A percentile compares a stretch with the other conserved stretches of the same genome.
phyloP scores from a whole-genome alignment of 2,888 invertebrate species.

The Synergus japonicus region DNA sequence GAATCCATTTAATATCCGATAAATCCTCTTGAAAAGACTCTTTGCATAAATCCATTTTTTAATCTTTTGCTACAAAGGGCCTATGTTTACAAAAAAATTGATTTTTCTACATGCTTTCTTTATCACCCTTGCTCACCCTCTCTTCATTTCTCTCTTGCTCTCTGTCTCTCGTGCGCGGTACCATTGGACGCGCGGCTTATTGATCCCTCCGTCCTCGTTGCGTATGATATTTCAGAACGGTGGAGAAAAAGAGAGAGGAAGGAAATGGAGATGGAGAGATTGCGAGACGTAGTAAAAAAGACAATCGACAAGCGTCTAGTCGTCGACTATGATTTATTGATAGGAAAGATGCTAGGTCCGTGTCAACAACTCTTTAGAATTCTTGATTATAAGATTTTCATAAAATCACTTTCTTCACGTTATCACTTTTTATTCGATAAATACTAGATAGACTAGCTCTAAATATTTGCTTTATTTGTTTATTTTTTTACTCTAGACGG shows the following conservation, averaged over 20 bases:
- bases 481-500: conserved; percentile 55
- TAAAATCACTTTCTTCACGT: neutral
- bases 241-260: conserved; percentile 36
- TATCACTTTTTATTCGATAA: neutral
- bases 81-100: conserved; percentile 41
- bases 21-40: neutral
- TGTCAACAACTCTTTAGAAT: neutral
- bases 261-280: conserved; percentile 1
- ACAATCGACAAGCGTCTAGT: conserved; percentile 15
- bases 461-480: conserved; percentile 16
- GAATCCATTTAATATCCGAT: neutral
- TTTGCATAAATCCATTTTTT: neutral
- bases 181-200: conserved; percentile 71
- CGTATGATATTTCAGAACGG: conserved; percentile 50
- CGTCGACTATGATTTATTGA: conserved; percentile 24
- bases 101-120: conserved; percentile 41
- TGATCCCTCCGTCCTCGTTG: conserved; percentile 69
- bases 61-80: neutral
- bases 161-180: conserved; percentile 60
- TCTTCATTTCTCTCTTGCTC: conserved; percentile 39
- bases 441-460: neutral
- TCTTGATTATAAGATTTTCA: neutral
- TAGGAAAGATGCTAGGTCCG: conserved; percentile 3
- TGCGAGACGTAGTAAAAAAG: conserved; percentile 4
- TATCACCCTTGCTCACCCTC: conserved; percentile 16